phyloP scores from a whole-genome alignment of 2,797 vertebrate species.

The Rhinichthys osculus region DNA sequence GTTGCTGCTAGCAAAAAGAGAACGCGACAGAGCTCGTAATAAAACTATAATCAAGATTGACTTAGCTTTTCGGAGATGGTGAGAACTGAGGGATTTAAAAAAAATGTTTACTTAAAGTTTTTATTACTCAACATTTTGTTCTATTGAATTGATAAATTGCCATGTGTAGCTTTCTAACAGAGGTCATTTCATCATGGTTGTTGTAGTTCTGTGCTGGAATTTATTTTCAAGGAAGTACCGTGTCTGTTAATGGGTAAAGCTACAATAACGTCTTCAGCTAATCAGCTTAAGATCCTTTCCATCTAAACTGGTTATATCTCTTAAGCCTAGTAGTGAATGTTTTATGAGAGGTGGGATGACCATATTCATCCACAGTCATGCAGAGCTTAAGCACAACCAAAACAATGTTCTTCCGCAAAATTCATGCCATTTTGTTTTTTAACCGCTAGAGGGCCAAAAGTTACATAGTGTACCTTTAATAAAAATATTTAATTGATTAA shows the following conservation, averaged over 20 bases:
- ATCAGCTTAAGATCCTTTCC: background rate
- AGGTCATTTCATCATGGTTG: background rate
- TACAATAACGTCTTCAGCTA: background rate
- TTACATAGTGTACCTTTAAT: background rate
- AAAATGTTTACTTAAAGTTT: too few relatives aligned
- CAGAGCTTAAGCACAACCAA: background rate
- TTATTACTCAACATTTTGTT: too few relatives aligned
- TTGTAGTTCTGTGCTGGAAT: too few relatives aligned
- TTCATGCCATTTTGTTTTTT: background rate
- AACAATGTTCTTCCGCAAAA: background rate
- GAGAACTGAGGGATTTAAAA: too few relatives aligned
- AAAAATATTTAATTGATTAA: background rate
- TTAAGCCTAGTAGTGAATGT: background rate
- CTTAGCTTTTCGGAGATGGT: too few relatives aligned
- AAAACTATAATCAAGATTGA: too few relatives aligned
- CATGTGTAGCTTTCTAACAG: too few relatives aligned
- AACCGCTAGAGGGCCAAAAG: background rate
- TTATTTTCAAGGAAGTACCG: background rate
- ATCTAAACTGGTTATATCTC: background rate
- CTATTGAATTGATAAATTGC: too few relatives aligned
- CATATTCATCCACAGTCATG: background rate
- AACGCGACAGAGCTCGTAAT: too few relatives aligned
- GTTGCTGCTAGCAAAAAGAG: too few relatives aligned
- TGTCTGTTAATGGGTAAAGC: background rate
- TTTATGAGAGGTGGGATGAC: background rate